Conservation (phyloP, 2,797 vertebrate species). For the Sebastes umbrosus region DNA sequence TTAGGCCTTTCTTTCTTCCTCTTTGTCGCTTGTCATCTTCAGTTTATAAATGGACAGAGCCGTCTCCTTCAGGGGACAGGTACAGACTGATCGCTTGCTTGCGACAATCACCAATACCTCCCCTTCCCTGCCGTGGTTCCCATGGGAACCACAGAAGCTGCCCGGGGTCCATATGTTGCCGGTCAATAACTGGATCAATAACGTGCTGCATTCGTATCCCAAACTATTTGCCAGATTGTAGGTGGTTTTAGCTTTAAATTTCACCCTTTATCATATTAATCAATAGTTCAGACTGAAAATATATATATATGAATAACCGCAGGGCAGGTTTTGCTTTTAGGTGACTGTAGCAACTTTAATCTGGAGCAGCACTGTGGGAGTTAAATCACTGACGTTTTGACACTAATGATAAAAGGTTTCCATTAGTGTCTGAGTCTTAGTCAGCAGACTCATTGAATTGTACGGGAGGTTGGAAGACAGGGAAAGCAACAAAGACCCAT, state of each 20-base stretch:
- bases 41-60: constrained; percentile 17
- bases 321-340: background rate
- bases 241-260: background rate
- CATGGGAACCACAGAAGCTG: constrained; percentile 10
- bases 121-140: background rate
- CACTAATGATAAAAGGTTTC: constrained; percentile 15
- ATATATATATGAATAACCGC: background rate
- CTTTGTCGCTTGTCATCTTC: background rate
- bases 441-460: constrained; percentile 23
- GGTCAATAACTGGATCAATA: constrained; percentile 52
- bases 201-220: background rate
- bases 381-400: background rate
- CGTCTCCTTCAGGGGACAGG: background rate
- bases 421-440: background rate
- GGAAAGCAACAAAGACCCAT: constrained; percentile 1
- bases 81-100: background rate
- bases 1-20: background rate
- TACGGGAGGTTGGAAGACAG: background rate
- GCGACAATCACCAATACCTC: background rate
- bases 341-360: background rate
- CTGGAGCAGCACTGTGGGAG: background rate
- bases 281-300: background rate
- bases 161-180: background rate
- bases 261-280: background rate
- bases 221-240: background rate